phyloP scores from a whole-genome alignment of 2,797 vertebrate genomes.

The Ctenosaura bakeri region DNA sequence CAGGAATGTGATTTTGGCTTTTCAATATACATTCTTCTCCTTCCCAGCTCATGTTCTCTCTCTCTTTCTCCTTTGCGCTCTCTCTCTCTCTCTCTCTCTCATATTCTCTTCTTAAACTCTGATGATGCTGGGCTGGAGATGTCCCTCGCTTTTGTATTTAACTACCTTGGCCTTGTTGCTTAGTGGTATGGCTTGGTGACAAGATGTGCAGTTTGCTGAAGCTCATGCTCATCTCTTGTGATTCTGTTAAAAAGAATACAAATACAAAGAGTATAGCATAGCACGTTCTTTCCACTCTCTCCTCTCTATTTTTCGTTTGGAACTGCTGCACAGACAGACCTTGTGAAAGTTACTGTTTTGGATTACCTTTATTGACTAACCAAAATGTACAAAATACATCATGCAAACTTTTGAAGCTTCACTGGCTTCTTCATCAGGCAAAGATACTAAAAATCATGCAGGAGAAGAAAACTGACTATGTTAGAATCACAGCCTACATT shows the following conservation, averaged over 20 bases:
- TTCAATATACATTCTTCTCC: not conserved
- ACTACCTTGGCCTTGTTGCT: not conserved
- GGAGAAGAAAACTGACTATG: too few relatives aligned
- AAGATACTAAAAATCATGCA: too few relatives aligned
- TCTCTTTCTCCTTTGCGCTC: too few relatives aligned
- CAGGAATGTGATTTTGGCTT: conserved; percentile 39
- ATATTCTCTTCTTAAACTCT: not conserved
- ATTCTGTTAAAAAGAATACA: not conserved
- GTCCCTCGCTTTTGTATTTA: not conserved
- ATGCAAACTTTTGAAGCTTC: too few relatives aligned
- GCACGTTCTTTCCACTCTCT: not conserved
- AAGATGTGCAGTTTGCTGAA: not conserved
- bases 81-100: not conserved
- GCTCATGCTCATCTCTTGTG: not conserved
- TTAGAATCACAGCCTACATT: too few relatives aligned
- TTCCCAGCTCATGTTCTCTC: not conserved
- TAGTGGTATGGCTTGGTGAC: not conserved
- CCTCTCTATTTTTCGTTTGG: not conserved
- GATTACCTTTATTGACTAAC: too few relatives aligned
- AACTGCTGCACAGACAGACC: not conserved
- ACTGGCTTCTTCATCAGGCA: too few relatives aligned
- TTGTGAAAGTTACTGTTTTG: too few relatives aligned
- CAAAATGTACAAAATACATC: too few relatives aligned
- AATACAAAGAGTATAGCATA: not conserved
- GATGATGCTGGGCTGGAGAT: not conserved